These are phyloP conservation scores for Leptopilina drosophilae DNA, from an alignment of 2,888 invertebrate species.

Conservation along the genomic window DNA sequence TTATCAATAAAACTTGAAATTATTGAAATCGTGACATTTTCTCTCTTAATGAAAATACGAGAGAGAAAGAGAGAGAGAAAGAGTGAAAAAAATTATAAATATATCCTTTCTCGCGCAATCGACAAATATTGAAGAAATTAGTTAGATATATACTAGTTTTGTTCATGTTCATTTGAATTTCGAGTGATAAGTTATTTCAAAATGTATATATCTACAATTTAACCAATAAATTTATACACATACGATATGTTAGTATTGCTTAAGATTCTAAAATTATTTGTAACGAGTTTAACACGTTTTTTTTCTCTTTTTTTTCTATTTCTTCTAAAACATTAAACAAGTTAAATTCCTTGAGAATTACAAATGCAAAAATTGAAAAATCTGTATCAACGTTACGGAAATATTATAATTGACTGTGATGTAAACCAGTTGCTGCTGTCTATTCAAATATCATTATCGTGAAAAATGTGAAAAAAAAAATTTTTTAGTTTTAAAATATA, in stretches of 20 bases:
- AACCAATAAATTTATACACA: not conserved
- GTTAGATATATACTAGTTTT: slow-evolving; percentile 5
- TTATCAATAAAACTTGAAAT: not conserved
- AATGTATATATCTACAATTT: not conserved
- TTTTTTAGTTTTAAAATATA: not conserved
- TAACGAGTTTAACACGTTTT: slow-evolving; percentile 4
- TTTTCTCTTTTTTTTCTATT: no score
- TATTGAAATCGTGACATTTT: slow-evolving; percentile 11
- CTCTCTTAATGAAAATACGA: not conserved
- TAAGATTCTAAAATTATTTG: slow-evolving; percentile 24
- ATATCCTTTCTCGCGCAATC: not conserved
- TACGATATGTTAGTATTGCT: slow-evolving; percentile 2
- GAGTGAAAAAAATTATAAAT: not conserved
- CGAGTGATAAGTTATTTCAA: slow-evolving; percentile 13
- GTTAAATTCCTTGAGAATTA: slow-evolving; percentile 18
- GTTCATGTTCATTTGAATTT: slow-evolving; percentile 10
- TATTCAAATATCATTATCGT: not conserved
- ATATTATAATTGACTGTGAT: slow-evolving; percentile 12
- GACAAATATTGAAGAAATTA: not conserved
- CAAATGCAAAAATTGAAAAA: slow-evolving; percentile 9
- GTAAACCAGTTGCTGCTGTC: not conserved
- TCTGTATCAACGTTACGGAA: not conserved
- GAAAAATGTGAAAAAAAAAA: not conserved
- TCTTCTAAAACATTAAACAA: slow-evolving; percentile 20
- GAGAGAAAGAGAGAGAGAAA: no score